phyloP scores from a whole-genome alignment of 2,797 vertebrate genomes.

The Peromyscus attwateri region DNA sequence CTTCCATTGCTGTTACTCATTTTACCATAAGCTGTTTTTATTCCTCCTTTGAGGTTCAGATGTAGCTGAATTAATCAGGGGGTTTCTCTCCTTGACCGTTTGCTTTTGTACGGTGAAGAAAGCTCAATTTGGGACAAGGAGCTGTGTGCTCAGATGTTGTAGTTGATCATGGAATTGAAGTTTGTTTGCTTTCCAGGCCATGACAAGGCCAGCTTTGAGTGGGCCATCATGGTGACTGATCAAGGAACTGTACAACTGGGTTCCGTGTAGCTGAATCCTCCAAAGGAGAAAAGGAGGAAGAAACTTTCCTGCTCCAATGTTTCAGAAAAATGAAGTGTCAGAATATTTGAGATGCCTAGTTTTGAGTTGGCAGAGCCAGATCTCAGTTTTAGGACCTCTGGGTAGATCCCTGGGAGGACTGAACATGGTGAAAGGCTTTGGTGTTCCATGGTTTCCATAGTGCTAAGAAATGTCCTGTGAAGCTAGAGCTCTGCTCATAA shows the following conservation, averaged over 20 bases:
- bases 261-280: conserved; percentile 54
- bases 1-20: background rate
- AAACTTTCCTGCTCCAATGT: conserved; percentile 46
- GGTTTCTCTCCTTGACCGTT: conserved; percentile 19
- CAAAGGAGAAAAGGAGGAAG: conserved; percentile 60
- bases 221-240: conserved; percentile 66
- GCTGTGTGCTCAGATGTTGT: conserved; percentile 4
- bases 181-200: conserved; percentile 40
- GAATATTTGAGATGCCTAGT: conserved; percentile 61
- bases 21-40: background rate
- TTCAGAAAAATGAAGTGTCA: conserved; percentile 53
- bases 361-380: background rate
- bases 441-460: background rate
- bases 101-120: conserved; percentile 40
- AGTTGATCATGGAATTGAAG: conserved; percentile 45
- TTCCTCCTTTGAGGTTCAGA: background rate
- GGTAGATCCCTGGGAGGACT: background rate
- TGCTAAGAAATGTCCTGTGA: background rate
- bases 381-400: conserved; percentile 28
- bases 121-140: conserved; percentile 1
- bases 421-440: background rate
- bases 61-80: background rate
- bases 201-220: conserved; percentile 66
- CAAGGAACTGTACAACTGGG: conserved; percentile 69
- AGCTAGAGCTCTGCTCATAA: too few species aligned